These are phyloP conservation scores for Tympanoctomys barrerae DNA, from an alignment of 2,797 vertebrate species.

Conservation along the genomic window DNA sequence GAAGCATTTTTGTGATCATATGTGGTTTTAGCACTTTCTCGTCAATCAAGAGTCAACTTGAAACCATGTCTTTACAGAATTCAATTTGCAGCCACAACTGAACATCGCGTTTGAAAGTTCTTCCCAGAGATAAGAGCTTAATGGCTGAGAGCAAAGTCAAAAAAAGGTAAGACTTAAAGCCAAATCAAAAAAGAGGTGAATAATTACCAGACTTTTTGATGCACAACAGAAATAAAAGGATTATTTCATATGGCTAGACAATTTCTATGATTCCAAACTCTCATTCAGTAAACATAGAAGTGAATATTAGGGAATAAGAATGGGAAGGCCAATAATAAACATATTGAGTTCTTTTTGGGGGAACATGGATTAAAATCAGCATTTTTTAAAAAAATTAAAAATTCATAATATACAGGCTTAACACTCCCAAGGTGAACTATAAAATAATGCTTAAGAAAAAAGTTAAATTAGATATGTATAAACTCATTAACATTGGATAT, in stretches of 20 bases:
- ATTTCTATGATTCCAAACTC: conserved; percentile 33
- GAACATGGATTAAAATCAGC: conserved; percentile 21
- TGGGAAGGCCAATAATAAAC: neutral
- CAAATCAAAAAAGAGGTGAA: conserved; percentile 52
- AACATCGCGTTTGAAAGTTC: neutral
- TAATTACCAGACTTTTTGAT: conserved; percentile 44
- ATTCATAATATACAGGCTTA: neutral
- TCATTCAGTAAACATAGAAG: neutral
- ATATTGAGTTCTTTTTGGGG: conserved; percentile 1
- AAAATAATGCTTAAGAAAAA: conserved; percentile 21
- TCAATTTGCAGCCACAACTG: conserved; percentile 48
- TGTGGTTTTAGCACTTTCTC: neutral
- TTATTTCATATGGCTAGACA: neutral
- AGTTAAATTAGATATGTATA: neutral
- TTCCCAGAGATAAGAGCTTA: neutral
- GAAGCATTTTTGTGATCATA: neutral
- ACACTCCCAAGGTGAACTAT: neutral
- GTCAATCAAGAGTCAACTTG: neutral
- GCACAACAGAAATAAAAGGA: conserved; percentile 7
- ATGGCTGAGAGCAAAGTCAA: neutral
- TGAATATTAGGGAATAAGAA: neutral
- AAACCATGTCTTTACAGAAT: neutral
- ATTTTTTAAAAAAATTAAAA: neutral
- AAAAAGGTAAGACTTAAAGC: neutral
- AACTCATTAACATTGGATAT: neutral